A percentile compares a stretch with the other conserved stretches of the same genome.
Conservation (phyloP, 2,113 vertebrate species). For the Marmota monax region DNA sequence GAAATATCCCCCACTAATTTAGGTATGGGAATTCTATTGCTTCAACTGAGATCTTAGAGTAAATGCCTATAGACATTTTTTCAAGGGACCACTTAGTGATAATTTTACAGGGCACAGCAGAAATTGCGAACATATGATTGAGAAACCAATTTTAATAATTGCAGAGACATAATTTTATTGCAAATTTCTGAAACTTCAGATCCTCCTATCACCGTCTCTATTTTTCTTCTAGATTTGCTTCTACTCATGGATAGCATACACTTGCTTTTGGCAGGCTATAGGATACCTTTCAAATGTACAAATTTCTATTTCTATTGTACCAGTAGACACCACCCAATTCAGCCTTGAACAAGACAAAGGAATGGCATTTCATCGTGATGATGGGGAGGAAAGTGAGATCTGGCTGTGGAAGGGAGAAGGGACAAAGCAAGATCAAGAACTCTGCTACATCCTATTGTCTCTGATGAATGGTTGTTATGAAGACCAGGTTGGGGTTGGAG, state of each 20-base stretch:
- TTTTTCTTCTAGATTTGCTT: neutral
- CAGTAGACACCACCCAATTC: neutral
- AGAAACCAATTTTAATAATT: neutral
- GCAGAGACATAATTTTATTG: neutral
- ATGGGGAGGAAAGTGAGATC: neutral
- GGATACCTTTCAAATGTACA: neutral
- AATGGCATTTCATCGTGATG: fast-evolving
- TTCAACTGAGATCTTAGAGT: neutral
- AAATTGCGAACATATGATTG: neutral
- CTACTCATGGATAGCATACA: neutral
- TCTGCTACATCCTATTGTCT: fast-evolving
- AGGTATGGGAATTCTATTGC: neutral
- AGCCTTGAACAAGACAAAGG: neutral
- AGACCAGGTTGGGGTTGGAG: neutral
- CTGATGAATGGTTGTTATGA: neutral
- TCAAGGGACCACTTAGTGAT: neutral
- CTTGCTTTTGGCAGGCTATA: neutral
- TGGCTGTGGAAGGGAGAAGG: neutral
- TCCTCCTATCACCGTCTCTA: no score
- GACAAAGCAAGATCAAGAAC: no score
- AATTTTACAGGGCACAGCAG: neutral
- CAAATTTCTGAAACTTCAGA: neutral
- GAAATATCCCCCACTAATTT: neutral
- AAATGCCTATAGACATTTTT: neutral
- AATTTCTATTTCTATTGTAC: neutral